A percentile compares a stretch with the other conserved stretches of the same genome.
Evolutionary conservation across 2,888 invertebrate species (phyloP).

Genomic region (Cosmia trapezina): DNA sequence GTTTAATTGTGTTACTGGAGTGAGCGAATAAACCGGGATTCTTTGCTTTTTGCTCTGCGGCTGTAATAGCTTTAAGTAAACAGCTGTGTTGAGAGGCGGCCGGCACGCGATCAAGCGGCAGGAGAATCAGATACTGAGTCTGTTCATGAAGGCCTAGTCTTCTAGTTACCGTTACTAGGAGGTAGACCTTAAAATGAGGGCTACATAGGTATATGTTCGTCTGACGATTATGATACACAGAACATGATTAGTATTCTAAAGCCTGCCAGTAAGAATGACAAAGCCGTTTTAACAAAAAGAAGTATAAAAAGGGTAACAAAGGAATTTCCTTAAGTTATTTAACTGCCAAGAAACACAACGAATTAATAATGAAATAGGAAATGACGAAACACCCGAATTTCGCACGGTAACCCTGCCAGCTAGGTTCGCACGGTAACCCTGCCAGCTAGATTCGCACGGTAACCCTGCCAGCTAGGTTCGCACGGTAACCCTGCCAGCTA

Average conservation of each 20-base stretch:
- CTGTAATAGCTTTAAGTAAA: constrained; percentile 55
- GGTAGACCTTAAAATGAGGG: background rate
- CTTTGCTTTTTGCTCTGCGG: constrained; percentile 49
- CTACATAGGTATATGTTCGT: background rate
- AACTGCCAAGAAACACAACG: constrained; percentile 18
- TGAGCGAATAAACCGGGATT: constrained; percentile 40
- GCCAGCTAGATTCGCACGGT: constrained; percentile 64
- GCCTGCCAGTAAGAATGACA: background rate
- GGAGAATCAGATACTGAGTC: no score
- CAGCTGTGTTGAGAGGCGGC: constrained; percentile 46
- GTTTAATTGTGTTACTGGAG: constrained; percentile 45
- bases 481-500: no score
- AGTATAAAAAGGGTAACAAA: background rate
- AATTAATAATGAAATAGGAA: constrained; percentile 14
- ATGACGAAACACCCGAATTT: constrained; percentile 36
- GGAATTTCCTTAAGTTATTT: background rate
- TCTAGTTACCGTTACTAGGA: no score
- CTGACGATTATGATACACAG: background rate
- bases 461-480: constrained; percentile 65
- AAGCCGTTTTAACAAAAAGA: background rate
- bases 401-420: constrained; percentile 53
- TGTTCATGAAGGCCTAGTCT: background rate
- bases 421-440: no score
- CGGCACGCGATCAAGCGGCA: constrained; percentile 13
- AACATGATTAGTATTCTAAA: background rate